These are phyloP conservation scores for Catamblyrhynchus diadema DNA, from an alignment of 2,797 vertebrate species.

Conservation along the genomic window DNA sequence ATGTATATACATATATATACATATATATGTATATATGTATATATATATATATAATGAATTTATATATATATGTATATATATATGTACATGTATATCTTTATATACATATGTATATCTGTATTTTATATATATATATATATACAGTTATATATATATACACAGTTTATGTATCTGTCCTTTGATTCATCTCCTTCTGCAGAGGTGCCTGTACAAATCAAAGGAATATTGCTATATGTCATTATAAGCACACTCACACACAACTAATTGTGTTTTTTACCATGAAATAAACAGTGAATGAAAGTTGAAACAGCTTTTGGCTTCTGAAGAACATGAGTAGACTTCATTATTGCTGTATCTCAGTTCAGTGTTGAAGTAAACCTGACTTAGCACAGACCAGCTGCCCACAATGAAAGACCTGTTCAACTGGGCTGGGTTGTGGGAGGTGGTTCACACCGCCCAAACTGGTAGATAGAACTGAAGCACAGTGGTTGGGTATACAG, in stretches of 20 bases:
- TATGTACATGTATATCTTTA: accelerated
- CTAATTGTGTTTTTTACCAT: accelerated
- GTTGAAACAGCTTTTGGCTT: background rate
- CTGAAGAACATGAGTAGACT: accelerated
- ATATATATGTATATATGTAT: too few species aligned
- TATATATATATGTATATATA: accelerated
- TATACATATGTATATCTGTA: background rate
- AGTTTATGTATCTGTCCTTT: background rate
- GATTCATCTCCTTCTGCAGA: background rate
- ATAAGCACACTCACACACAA: background rate
- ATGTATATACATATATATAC: too few species aligned
- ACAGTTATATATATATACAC: accelerated
- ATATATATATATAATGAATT: accelerated
- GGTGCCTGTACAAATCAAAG: background rate
- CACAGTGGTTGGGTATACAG: accelerated
- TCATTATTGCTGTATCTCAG: background rate
- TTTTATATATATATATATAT: too few species aligned
- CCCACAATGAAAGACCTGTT: background rate
- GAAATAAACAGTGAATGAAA: background rate
- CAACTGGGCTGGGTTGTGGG: background rate
- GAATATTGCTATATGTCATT: background rate
- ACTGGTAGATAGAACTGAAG: background rate
- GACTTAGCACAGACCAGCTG: accelerated
- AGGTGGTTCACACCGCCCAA: background rate
- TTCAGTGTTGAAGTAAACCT: background rate